phyloP scores from a whole-genome alignment of 2,113 vertebrate genomes.

The Sphaerodactylus townsendi region DNA sequence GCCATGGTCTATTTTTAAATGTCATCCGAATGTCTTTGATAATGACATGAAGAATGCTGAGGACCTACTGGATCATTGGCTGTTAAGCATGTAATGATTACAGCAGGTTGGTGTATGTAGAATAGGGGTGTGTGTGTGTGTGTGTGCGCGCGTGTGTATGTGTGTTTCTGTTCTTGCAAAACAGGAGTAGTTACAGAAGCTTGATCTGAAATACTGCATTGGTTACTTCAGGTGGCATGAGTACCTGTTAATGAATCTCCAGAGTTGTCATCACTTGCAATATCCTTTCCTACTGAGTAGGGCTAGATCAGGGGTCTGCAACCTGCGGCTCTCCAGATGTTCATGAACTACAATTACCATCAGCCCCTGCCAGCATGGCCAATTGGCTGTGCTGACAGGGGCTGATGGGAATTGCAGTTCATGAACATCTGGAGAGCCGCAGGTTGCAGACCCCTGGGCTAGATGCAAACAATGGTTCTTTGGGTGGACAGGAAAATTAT shows the following conservation, averaged over 20 bases:
- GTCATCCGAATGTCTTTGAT: conserved; percentile 16
- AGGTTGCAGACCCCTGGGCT: no score
- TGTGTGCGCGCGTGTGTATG: neutral
- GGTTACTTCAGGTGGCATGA: neutral
- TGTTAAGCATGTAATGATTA: neutral
- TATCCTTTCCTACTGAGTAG: neutral
- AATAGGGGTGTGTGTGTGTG: no score
- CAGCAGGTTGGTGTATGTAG: neutral
- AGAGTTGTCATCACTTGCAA: neutral
- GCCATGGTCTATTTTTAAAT: neutral
- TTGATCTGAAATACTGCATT: neutral
- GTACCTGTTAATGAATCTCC: neutral
- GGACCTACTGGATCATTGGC: neutral
- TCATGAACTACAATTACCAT: no score
- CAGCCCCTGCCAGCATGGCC: no score
- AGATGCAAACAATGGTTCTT: neutral
- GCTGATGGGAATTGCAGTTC: no score
- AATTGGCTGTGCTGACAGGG: no score
- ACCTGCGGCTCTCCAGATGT: no score
- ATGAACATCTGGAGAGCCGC: no score
- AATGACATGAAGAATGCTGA: neutral
- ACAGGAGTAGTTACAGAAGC: neutral
- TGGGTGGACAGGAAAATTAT: neutral
- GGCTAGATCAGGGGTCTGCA: no score
- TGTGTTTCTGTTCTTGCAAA: neutral